Evolutionary conservation across 2,113 vertebrate species (phyloP).

Genomic region (Fregata magnificens): DNA sequence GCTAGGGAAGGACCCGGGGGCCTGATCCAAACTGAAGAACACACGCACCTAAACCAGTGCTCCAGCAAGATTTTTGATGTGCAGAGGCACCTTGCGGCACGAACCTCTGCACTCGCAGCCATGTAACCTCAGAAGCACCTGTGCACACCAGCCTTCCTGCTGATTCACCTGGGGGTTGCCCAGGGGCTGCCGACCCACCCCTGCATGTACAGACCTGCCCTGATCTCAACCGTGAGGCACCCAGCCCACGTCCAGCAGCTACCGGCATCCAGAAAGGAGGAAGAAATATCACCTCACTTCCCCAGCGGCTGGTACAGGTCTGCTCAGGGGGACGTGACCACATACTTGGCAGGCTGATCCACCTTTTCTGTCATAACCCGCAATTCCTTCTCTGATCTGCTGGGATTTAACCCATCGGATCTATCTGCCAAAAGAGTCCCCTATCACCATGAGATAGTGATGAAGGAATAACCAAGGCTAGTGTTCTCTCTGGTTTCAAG

Average conservation of each 20-base stretch:
- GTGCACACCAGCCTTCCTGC: background rate
- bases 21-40: background rate
- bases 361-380: background rate
- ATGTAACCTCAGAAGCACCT: background rate
- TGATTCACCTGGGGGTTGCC: background rate
- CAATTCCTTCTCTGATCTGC: background rate
- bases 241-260: background rate
- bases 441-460: background rate
- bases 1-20: background rate
- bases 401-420: background rate
- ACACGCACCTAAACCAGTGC: background rate
- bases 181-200: background rate
- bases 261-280: background rate
- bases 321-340: background rate
- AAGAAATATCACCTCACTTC: background rate
- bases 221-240: rapidly evolving
- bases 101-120: background rate
- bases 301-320: background rate
- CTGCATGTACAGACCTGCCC: background rate
- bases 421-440: background rate
- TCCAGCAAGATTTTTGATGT: background rate
- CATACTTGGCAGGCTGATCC: background rate
- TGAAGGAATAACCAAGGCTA: background rate
- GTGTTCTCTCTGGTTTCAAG: background rate
- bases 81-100: background rate